Evolutionary conservation across 2,113 vertebrate species (phyloP), one percentile per base, ranked within the genome.

Genomic region (Sander vitreus): DNA sequence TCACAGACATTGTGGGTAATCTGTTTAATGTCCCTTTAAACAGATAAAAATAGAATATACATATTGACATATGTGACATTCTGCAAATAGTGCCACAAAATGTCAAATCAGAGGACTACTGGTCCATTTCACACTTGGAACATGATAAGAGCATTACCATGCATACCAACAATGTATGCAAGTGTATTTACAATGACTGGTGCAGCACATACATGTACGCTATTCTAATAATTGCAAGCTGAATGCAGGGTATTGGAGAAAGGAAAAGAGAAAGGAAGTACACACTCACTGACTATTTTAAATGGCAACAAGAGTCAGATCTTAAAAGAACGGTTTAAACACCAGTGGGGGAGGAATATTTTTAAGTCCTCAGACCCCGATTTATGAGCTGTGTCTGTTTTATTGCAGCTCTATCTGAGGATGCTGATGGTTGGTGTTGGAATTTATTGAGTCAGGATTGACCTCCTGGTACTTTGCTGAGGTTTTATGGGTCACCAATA

Each of bases 341-440:
- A 77, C 16, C 73, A 64, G 55, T 27, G 27, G 73, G 50, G 79
- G 80, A 62, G 66, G 82, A 76, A 78, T 87, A 89, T 91, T 86
- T 86, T 78, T 80, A 18, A 43, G 83, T 78, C 78, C 71, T 68
- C 58, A 18, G 80, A 50, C 55, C 55, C 55, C 33, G 30, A 66
- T 91, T 95, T 92, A 93, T 87, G 86, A 90, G 84, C 84, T 76
- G 45, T 88, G 69, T 79, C 82, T 86, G 76, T 88, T 93, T 94
- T 92, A 92, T 86, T 86, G 85, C 65, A 0, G 70, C 50, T 85
- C 85, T 73, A 66, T 85, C 65, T 88, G 73, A 78, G 85, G 68
- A 87, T 86, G 79, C 74, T 86, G 88, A 78, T 79, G 59, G 68
- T 80, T 76, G 60, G 66, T 85, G 47, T 82, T 71, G 10, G 77